Evolutionary conservation across 2,888 invertebrate genomes (phyloP).

Genomic region (Netelia virgata): DNA sequence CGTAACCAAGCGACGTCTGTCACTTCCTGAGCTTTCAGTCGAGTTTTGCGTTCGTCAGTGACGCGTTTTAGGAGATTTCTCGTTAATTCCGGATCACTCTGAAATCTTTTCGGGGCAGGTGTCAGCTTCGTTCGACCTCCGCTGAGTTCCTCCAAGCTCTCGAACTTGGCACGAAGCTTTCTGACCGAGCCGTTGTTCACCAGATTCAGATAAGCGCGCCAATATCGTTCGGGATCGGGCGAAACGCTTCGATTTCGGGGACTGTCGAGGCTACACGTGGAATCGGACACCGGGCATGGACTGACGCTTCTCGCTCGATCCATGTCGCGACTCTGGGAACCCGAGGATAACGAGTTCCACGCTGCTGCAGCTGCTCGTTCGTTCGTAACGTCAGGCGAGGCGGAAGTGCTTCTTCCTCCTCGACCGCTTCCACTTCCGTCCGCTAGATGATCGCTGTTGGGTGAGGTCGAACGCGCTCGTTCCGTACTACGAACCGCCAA

Average conservation of each 20-base stretch:
- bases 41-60: conserved; percentile 85
- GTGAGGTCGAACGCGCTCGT: conserved; percentile 85
- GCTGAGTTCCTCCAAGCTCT: conserved; percentile 87
- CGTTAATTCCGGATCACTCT: conserved; percentile 92
- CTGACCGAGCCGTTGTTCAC: conserved; percentile 92
- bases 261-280: conserved; percentile 88
- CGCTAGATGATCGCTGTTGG: conserved; percentile 80
- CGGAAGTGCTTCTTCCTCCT: conserved; percentile 78
- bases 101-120: conserved; percentile 86
- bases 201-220: conserved; percentile 89
- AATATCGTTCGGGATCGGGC: conserved; percentile 90
- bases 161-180: conserved; percentile 92
- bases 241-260: conserved; percentile 91
- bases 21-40: conserved; percentile 85
- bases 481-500: conserved; percentile 81
- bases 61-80: conserved; percentile 86
- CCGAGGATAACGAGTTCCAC: conserved; percentile 50
- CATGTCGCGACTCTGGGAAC: conserved; percentile 79
- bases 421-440: conserved; percentile 74
- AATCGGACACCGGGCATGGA: conserved; percentile 82
- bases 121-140: conserved; percentile 76
- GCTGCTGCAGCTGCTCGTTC: conserved; percentile 77
- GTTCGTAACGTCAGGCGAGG: conserved; percentile 77
- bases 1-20: conserved; percentile 88
- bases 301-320: conserved; percentile 83